These are phyloP conservation scores for Labeo calbasu DNA, from an alignment of 2,797 vertebrate genomes.

Conservation along the genomic window DNA sequence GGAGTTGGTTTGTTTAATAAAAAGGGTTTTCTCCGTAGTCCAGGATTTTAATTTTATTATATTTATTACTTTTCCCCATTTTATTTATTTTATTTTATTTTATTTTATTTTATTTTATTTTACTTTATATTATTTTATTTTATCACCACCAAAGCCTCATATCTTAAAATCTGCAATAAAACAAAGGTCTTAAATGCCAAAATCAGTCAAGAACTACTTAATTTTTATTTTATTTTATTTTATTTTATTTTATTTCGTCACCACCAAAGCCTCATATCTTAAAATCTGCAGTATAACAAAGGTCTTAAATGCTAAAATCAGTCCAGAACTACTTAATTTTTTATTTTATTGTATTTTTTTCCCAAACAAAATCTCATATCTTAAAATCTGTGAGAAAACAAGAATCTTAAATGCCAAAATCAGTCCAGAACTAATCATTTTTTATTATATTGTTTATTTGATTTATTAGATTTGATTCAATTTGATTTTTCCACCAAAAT, in stretches of 20 bases:
- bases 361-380: not conserved
- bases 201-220: too few relatives aligned
- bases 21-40: not conserved
- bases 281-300: too few relatives aligned
- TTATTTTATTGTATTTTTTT: not conserved
- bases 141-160: too few relatives aligned
- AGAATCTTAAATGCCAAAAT: not conserved
- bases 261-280: not conserved
- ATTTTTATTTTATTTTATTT: not conserved
- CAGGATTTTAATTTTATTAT: not conserved
- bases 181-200: too few relatives aligned
- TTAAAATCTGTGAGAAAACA: not conserved
- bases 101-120: too few relatives aligned
- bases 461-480: not conserved
- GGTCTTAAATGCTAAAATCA: too few relatives aligned
- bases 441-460: too few relatives aligned
- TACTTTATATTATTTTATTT: too few relatives aligned
- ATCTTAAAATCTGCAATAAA: too few relatives aligned
- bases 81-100: too few relatives aligned
- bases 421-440: too few relatives aligned
- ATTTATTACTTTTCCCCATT: not conserved
- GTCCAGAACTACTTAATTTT: too few relatives aligned
- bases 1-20: slow-evolving; percentile 20
- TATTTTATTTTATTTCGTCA: not conserved
- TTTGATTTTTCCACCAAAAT: not conserved